Conservation (phyloP, 1,140 invertebrate species). For the Lysiphlebus fabarum region DNA sequence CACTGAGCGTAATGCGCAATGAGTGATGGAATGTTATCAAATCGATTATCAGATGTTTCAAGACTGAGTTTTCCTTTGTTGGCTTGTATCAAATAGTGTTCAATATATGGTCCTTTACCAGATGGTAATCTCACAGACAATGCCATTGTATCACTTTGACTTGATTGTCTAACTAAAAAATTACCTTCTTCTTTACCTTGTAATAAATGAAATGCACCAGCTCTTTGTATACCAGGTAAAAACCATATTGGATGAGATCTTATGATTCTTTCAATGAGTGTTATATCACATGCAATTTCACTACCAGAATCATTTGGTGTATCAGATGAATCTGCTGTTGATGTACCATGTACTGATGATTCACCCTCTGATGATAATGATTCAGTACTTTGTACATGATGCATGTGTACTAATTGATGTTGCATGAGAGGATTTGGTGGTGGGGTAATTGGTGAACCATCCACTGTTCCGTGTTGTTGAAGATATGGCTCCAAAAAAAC, state of each 20-base stretch:
- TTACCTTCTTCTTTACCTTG: slow-evolving; percentile 91
- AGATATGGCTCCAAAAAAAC: slow-evolving; percentile 54
- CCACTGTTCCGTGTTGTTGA: slow-evolving; percentile 49
- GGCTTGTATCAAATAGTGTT: slow-evolving; percentile 92
- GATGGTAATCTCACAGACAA: slow-evolving; percentile 85
- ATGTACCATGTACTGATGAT: slow-evolving; percentile 34
- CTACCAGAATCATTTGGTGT: slow-evolving; percentile 46
- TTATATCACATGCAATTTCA: slow-evolving; percentile 70
- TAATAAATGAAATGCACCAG: slow-evolving; percentile 86
- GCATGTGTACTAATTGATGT: slow-evolving; percentile 51
- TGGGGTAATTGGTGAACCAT: slow-evolving; percentile 49
- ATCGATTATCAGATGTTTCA: slow-evolving; percentile 90
- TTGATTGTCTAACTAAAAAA: slow-evolving; percentile 91
- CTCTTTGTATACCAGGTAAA: slow-evolving; percentile 86
- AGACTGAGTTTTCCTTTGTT: slow-evolving; percentile 76
- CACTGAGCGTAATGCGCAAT: slow-evolving; percentile 91
- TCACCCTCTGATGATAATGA: slow-evolving; percentile 49
- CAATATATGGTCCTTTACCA: slow-evolving; percentile 84
- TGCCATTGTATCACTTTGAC: slow-evolving; percentile 89
- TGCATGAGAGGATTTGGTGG: slow-evolving; percentile 50
- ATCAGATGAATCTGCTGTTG: slow-evolving; percentile 43
- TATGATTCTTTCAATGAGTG: slow-evolving; percentile 80
- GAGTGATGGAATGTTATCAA: slow-evolving; percentile 85
- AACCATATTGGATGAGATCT: slow-evolving; percentile 94
- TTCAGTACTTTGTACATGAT: slow-evolving; percentile 54